phyloP scores from a whole-genome alignment of 2,888 invertebrate species.

The Idaea biselata region DNA sequence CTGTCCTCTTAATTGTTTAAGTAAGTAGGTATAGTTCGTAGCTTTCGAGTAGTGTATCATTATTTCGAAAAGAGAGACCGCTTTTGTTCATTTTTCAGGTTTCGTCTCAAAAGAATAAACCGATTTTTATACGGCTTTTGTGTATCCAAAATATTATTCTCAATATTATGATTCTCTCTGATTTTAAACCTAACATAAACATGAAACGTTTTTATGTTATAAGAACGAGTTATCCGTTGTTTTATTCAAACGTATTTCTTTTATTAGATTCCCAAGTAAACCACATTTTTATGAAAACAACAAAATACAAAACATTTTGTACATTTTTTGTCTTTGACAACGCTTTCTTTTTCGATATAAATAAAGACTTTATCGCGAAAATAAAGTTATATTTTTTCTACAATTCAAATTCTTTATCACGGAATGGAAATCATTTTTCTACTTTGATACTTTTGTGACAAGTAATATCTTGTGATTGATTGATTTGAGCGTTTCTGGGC shows the following conservation, averaged over 20 bases:
- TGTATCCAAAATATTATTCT: background rate
- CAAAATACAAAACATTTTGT: background rate
- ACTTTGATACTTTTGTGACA: background rate
- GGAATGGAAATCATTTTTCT: background rate
- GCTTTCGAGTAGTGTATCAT: too few species aligned
- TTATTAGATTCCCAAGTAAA: background rate
- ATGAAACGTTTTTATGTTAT: background rate
- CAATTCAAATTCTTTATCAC: background rate
- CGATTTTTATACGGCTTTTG: background rate
- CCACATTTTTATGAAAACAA: background rate
- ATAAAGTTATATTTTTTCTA: background rate
- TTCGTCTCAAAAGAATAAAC: too few species aligned
- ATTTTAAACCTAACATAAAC: background rate
- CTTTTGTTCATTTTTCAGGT: too few species aligned
- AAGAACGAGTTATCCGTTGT: background rate
- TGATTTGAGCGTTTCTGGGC: background rate
- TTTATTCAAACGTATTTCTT: slow-evolving; percentile 1
- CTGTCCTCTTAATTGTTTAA: too few species aligned
- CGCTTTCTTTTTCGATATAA: background rate
- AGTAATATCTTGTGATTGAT: background rate
- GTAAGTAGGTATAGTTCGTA: too few species aligned
- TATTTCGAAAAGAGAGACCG: too few species aligned
- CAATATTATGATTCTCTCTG: background rate
- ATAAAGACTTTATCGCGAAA: background rate
- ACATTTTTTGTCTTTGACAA: background rate